These are phyloP conservation scores for Margarornis squamiger DNA, from an alignment of 2,797 vertebrate species.

Conservation along the genomic window DNA sequence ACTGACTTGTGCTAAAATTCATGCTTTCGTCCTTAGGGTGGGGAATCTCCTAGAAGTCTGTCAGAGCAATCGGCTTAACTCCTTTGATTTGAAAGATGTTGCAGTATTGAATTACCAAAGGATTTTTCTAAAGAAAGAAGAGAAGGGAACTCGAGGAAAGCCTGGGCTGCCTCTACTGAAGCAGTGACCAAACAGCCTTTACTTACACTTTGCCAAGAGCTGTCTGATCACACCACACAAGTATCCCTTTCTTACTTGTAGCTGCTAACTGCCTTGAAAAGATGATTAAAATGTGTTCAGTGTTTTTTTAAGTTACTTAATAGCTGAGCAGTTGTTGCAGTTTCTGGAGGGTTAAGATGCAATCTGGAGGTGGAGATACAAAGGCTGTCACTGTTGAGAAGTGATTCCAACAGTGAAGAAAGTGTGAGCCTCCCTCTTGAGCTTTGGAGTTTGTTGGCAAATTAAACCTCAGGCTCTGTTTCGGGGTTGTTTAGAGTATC, in stretches of 20 bases:
- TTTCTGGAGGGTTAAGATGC: background rate
- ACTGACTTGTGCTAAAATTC: conserved; percentile 33
- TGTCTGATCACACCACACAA: background rate
- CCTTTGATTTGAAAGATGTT: conserved; percentile 41
- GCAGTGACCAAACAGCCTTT: background rate
- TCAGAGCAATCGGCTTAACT: conserved; percentile 39
- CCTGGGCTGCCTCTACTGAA: background rate
- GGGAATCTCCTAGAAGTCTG: conserved; percentile 31
- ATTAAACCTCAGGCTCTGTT: background rate
- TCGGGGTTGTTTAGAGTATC: background rate
- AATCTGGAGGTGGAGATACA: background rate
- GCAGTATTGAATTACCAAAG: conserved; percentile 45
- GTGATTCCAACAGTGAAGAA: background rate
- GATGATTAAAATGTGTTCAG: background rate
- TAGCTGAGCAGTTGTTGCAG: background rate
- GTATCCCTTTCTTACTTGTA: background rate
- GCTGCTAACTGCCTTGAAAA: background rate
- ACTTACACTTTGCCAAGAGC: background rate
- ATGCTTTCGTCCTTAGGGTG: background rate
- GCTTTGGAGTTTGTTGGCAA: background rate
- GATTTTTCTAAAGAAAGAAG: conserved; percentile 21
- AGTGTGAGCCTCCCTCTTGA: background rate
- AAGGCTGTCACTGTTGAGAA: background rate
- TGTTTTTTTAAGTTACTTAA: background rate
- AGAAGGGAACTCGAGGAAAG: background rate